Percentiles rank a stretch among this genome's conserved stretches.
Conservation (phyloP, 2,797 vertebrate species). For the Sebastes miniatus region DNA sequence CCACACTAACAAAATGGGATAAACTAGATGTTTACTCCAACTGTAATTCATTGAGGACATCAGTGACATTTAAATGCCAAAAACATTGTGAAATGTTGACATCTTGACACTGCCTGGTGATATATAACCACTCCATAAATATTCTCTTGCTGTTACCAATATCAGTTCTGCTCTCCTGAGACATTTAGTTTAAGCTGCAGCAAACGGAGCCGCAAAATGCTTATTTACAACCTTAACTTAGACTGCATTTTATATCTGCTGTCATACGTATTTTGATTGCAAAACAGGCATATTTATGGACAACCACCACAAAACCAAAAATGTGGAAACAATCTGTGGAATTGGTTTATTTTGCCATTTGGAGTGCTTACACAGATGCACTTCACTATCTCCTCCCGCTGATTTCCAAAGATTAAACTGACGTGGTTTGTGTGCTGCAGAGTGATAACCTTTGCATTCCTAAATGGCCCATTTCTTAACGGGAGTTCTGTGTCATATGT, state of each 20-base stretch:
- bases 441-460: slow-evolving; percentile 1
- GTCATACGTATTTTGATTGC: slow-evolving; percentile 16
- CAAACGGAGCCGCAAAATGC: not conserved
- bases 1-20: not conserved
- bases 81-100: not conserved
- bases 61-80: slow-evolving; percentile 11
- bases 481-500: not conserved
- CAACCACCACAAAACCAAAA: not conserved
- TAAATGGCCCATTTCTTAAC: not conserved
- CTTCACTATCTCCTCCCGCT: slow-evolving; percentile 5
- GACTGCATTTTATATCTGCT: slow-evolving; percentile 25
- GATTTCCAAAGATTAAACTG: not conserved
- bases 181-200: not conserved
- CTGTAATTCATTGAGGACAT: not conserved
- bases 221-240: slow-evolving; percentile 21
- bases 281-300: slow-evolving; percentile 13
- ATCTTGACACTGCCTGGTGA: not conserved
- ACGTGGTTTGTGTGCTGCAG: not conserved
- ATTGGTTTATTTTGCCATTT: slow-evolving; percentile 16
- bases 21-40: not conserved
- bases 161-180: not conserved
- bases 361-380: not conserved
- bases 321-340: slow-evolving; percentile 20
- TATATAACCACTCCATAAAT: not conserved
- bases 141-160: not conserved